A percentile compares a stretch with the other conserved stretches of the same genome.
Evolutionary conservation across 92 coral and sea anemone genomes (phyloP).

Genomic region (Desmophyllum pertusum): DNA sequence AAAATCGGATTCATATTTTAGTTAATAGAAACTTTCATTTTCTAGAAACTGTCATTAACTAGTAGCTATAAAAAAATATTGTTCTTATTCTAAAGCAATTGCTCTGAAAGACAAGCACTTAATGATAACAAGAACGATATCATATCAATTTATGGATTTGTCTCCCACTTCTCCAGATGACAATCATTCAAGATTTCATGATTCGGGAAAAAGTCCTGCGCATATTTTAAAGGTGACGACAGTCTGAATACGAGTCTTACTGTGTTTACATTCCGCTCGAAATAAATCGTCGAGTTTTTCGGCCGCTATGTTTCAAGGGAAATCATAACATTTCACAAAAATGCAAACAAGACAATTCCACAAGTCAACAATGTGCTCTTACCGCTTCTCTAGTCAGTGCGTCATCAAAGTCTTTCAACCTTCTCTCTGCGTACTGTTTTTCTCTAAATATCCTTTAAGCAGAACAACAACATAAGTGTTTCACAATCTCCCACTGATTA

Average conservation of each 20-base stretch:
- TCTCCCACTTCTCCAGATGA: neutral
- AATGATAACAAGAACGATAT: neutral
- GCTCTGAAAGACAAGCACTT: neutral
- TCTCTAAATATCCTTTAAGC: slow-evolving; percentile 87
- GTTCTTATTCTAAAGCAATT: too few species aligned
- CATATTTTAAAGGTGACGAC: neutral
- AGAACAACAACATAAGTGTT: neutral
- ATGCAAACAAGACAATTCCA: too few species aligned
- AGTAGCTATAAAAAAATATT: too few species aligned
- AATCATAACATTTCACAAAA: too few species aligned
- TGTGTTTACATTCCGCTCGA: neutral
- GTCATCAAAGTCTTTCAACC: slow-evolving; percentile 95
- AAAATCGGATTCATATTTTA: too few species aligned
- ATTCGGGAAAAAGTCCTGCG: neutral
- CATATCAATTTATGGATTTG: neutral
- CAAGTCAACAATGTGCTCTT: too few species aligned
- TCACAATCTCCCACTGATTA: neutral
- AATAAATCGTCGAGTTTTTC: too few species aligned
- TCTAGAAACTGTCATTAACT: too few species aligned
- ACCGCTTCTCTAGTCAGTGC: slow-evolving; percentile 96
- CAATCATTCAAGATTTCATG: neutral
- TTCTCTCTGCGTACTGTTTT: slow-evolving; percentile 95
- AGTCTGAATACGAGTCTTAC: neutral
- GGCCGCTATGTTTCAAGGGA: too few species aligned
- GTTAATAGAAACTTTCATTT: too few species aligned